A percentile compares a stretch with the other conserved stretches of the same genome.
Conservation (phyloP, 2,888 invertebrate species). For the Drosophila trichaetosa region DNA sequence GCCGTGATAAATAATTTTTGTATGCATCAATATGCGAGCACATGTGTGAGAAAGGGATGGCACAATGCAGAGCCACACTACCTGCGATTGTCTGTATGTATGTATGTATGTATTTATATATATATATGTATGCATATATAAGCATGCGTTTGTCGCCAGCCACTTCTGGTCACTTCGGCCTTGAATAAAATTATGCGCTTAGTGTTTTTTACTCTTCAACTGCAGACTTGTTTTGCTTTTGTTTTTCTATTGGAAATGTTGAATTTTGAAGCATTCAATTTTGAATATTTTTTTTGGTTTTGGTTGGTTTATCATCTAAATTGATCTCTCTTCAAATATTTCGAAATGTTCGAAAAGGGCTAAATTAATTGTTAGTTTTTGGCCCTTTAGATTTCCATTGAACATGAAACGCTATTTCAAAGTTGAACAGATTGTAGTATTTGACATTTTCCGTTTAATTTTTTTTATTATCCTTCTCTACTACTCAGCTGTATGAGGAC, state of each 20-base stretch:
- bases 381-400: background rate
- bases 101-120: too few relatives aligned
- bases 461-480: background rate
- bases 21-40: background rate
- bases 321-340: background rate
- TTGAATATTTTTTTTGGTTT: too few relatives aligned
- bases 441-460: background rate
- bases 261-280: background rate
- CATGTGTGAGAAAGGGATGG: background rate
- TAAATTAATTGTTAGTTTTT: background rate
- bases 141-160: too few relatives aligned
- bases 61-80: background rate
- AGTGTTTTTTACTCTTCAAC: too few relatives aligned
- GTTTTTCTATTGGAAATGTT: background rate
- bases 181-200: too few relatives aligned
- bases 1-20: too few relatives aligned
- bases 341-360: background rate
- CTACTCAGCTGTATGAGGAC: conserved; percentile 56
- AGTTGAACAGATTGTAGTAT: background rate
- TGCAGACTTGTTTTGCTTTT: background rate
- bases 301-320: background rate
- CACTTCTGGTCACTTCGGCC: too few relatives aligned
- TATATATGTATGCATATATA: too few relatives aligned
- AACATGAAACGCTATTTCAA: too few relatives aligned
- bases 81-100: background rate